These are phyloP conservation scores for Bombus confusus DNA, from an alignment of 1,140 invertebrate genomes.

Conservation along the genomic window DNA sequence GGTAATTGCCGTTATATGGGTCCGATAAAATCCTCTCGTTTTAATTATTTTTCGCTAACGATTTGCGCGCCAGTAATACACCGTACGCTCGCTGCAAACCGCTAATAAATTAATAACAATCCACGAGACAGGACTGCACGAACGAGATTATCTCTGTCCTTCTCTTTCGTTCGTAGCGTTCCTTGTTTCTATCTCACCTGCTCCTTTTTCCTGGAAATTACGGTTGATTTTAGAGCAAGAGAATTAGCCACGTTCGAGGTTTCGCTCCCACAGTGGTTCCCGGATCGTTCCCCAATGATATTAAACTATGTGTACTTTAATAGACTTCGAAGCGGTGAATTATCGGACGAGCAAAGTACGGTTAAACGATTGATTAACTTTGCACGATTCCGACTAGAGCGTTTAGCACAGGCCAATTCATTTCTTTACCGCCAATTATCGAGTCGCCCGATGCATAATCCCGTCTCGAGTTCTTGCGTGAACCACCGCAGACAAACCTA, in stretches of 20 bases:
- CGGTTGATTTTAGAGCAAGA: not conserved
- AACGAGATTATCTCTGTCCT: not conserved
- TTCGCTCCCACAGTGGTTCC: not conserved
- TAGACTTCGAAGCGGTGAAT: not conserved
- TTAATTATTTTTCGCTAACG: constrained; percentile 49
- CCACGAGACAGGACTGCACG: not conserved
- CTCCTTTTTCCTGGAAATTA: not conserved
- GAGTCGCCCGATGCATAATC: not conserved
- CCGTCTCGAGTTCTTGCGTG: not conserved
- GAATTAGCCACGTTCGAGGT: constrained; percentile 14
- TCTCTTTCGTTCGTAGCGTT: not conserved
- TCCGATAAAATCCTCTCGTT: constrained; percentile 46
- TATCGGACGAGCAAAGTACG: constrained; percentile 12
- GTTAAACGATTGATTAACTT: constrained; percentile 4
- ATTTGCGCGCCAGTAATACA: constrained; percentile 21
- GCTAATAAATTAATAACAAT: constrained; percentile 50
- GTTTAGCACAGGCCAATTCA: constrained; percentile 11
- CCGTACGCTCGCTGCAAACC: not conserved
- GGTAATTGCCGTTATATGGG: constrained; percentile 19
- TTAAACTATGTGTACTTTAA: constrained; percentile 25
- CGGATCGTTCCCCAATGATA: not conserved
- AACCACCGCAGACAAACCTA: constrained; percentile 5
- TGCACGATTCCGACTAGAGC: not conserved
- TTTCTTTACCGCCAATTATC: constrained; percentile 38
- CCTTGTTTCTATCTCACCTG: no score